These are phyloP conservation scores for Paedocypris sp. DNA, from an alignment of 2,113 vertebrate genomes.

Conservation along the genomic window DNA sequence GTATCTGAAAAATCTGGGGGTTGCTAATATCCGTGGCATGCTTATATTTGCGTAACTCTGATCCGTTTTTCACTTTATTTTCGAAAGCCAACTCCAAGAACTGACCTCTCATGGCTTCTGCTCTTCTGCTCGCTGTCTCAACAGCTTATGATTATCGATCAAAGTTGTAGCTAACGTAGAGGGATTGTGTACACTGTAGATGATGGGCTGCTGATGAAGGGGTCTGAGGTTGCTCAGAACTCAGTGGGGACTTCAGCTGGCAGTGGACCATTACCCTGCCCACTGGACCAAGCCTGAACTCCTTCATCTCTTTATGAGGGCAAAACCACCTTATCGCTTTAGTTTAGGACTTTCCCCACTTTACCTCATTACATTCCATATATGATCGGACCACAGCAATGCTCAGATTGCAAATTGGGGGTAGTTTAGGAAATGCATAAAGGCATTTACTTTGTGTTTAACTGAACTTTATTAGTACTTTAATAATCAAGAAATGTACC, in stretches of 20 bases:
- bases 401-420: too few species aligned
- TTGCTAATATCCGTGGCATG: too few species aligned
- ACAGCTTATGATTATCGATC: not conserved
- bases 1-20: too few species aligned
- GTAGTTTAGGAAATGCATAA: too few species aligned
- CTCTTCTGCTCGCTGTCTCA: not conserved
- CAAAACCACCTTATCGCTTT: slow-evolving; percentile 3
- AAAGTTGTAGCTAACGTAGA: not conserved
- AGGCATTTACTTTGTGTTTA: too few species aligned
- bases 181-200: not conserved
- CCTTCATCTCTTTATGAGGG: slow-evolving; percentile 3
- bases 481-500: too few species aligned
- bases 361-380: too few species aligned
- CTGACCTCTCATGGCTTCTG: not conserved
- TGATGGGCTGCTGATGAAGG: slow-evolving; percentile 3
- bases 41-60: too few species aligned
- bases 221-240: not conserved
- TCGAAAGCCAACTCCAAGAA: too few species aligned
- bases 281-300: not conserved
- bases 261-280: slow-evolving; percentile 13
- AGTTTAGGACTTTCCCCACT: not conserved
- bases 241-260: slow-evolving; percentile 2
- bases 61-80: too few species aligned
- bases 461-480: too few species aligned
- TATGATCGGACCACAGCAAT: too few species aligned